Evolutionary conservation across 2,113 vertebrate species (phyloP), one percentile per base, ranked within the genome.

Genomic region (Melospiza georgiana): DNA sequence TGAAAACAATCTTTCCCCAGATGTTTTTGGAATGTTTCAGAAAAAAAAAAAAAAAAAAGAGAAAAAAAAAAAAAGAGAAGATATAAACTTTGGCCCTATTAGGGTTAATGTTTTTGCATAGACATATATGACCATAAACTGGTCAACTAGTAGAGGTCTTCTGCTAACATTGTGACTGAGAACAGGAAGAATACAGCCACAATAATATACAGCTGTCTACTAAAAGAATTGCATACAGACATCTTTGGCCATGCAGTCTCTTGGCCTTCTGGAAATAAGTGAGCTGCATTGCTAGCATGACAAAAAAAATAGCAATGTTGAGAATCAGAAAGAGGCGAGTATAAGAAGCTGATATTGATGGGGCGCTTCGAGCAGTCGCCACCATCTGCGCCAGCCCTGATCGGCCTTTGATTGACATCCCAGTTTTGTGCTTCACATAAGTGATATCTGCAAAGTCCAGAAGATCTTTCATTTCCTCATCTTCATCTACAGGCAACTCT

Each of bases 131-230:
- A 97, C 90, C 97, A 96, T 85, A 94, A 95, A 96, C 94, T 79
- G 82, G 92, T 96, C 72, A 37, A 91, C 93, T 73, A 92, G 68
- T 72, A 90, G 65, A 89, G 83, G 84, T 96, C 82, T 83, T 94
- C 66, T 59, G 93, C 96, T 98, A 99, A 95, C 99, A 99, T 97
- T 99, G 98, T 23, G 98, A 96, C 91, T 98, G 98, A 80, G 99
- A 99, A 98, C 99, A 99, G 52, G 99, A 99, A 9, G 99, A 99
- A 95, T 99, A 99, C 58, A 99, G 97, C 98, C 98, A 99, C 85
- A 99, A 94, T 96, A 99, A 97, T 93, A 99, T 98, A 97, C 98
- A 99, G 97, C 99, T 99, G 94, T 99, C 99, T 43, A 98, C 95
- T 58, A 99, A 97, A 24, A 99, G 98, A 93, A 99, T 97, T 84